phyloP scores from a whole-genome alignment of 2,113 vertebrate genomes.

The Phrynosoma platyrhinos region DNA sequence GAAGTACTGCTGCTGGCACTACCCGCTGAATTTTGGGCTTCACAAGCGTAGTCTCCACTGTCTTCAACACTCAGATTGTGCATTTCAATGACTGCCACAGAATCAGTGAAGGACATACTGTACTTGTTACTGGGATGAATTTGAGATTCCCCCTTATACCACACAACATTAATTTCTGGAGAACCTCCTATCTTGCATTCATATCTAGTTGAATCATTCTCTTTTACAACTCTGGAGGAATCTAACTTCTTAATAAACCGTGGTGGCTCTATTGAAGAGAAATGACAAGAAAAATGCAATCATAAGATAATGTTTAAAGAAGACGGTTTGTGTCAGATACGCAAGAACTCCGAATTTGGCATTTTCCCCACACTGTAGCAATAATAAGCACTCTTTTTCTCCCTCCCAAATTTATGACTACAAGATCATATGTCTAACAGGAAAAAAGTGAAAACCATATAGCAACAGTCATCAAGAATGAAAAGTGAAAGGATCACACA shows the following conservation, averaged over 20 bases:
- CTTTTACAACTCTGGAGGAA: conserved; percentile 88
- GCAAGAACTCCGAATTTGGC: not conserved
- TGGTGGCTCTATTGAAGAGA: conserved; percentile 89
- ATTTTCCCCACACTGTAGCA: not conserved
- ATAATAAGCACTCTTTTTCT: not conserved
- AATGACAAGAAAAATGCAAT: conserved; percentile 19
- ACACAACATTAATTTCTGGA: conserved; percentile 87
- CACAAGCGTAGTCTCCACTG: conserved; percentile 93
- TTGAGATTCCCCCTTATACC: conserved; percentile 93
- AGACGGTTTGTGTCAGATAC: not conserved
- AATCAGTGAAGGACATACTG: conserved; percentile 86
- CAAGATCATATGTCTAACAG: not conserved
- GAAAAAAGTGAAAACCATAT: not conserved
- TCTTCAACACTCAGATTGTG: conserved; percentile 80
- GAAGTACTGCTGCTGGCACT: conserved; percentile 90
- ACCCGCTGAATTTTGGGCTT: conserved; percentile 92
- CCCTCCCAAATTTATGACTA: not conserved
- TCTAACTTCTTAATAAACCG: conserved; percentile 95
- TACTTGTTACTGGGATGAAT: conserved; percentile 85
- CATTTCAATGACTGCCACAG: conserved; percentile 84
- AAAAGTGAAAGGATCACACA: not conserved
- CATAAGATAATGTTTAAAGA: not conserved
- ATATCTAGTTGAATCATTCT: conserved; percentile 87
- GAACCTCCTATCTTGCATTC: conserved; percentile 93
- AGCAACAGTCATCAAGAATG: no score